Evolutionary conservation across 2,797 vertebrate genomes (phyloP).

Genomic region (Bovichtus variegatus): DNA sequence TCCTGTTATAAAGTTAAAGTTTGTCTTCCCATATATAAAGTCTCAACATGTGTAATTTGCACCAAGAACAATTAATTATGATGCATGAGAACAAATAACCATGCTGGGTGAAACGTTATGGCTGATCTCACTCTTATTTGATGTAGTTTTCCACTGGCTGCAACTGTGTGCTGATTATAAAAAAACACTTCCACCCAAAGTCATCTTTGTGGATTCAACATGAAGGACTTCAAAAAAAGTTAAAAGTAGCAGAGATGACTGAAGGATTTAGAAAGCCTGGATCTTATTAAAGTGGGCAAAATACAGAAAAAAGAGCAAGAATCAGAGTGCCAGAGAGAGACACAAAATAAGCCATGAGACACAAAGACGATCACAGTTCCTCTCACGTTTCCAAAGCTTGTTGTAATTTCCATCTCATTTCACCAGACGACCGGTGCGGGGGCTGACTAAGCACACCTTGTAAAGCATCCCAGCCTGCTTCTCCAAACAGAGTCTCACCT

Average conservation of each 20-base stretch:
- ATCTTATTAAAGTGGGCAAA: conserved; percentile 42
- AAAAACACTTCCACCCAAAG: conserved; percentile 46
- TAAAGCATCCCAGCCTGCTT: conserved; percentile 54
- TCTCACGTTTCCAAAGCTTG: conserved; percentile 48
- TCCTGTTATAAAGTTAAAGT: neutral
- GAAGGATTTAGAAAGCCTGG: conserved; percentile 43
- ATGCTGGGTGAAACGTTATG: conserved; percentile 25
- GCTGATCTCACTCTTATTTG: conserved; percentile 39
- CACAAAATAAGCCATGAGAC: conserved; percentile 21
- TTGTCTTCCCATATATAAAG: neutral
- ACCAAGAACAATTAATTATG: neutral
- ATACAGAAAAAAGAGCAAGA: conserved; percentile 8
- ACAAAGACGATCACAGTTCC: conserved; percentile 51
- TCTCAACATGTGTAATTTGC: conserved; percentile 7
- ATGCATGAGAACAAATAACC: conserved; percentile 19
- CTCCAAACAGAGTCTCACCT: conserved; percentile 70
- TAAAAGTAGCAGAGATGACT: neutral
- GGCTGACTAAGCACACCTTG: conserved; percentile 65
- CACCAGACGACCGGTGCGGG: conserved; percentile 29
- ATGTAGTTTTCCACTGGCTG: conserved; percentile 44
- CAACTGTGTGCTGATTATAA: conserved; percentile 32
- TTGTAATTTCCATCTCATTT: conserved; percentile 58
- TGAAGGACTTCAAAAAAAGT: neutral
- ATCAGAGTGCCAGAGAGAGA: conserved; percentile 12
- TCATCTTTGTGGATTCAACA: conserved; percentile 38